These are phyloP conservation scores for Drosophila longiperda DNA, from an alignment of 2,888 invertebrate species.

Conservation along the genomic window DNA sequence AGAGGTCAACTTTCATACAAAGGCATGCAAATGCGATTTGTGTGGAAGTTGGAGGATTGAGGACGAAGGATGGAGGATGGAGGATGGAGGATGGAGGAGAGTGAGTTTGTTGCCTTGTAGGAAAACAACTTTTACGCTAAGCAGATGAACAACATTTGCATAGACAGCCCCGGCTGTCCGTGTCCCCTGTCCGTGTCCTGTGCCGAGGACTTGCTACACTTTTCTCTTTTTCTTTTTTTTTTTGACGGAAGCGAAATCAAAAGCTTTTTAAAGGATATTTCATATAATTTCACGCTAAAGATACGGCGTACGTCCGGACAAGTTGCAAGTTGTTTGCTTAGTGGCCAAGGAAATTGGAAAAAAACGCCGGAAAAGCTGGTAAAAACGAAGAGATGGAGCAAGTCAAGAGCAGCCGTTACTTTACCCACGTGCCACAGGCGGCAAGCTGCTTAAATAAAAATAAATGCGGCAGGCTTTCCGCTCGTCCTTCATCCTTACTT, in stretches of 20 bases:
- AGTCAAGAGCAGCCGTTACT: conserved; percentile 67
- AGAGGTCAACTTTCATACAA: conserved; percentile 77
- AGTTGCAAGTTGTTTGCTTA: conserved; percentile 64
- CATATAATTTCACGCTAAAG: conserved; percentile 72
- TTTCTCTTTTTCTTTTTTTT: background rate
- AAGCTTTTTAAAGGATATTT: conserved; percentile 80
- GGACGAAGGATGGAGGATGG: background rate
- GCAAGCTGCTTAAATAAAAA: conserved; percentile 70
- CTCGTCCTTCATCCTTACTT: conserved; percentile 27
- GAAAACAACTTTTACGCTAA: conserved; percentile 79
- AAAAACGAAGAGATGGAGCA: conserved; percentile 30
- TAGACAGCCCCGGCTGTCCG: conserved; percentile 43
- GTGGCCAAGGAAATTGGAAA: conserved; percentile 66
- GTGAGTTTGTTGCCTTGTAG: conserved; percentile 43
- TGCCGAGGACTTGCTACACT: conserved; percentile 17
- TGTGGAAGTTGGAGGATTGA: background rate
- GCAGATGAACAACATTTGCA: conserved; percentile 79
- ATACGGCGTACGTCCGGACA: conserved; percentile 43
- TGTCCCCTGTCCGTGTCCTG: background rate
- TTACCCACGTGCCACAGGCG: conserved; percentile 71
- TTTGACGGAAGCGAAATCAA: conserved; percentile 60
- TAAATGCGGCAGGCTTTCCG: conserved; percentile 15
- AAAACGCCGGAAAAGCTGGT: conserved; percentile 37
- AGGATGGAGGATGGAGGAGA: background rate
- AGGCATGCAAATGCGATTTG: conserved; percentile 75